These are phyloP conservation scores for Rhabdornis inornatus DNA, from an alignment of 2,113 vertebrate genomes.

Conservation along the genomic window DNA sequence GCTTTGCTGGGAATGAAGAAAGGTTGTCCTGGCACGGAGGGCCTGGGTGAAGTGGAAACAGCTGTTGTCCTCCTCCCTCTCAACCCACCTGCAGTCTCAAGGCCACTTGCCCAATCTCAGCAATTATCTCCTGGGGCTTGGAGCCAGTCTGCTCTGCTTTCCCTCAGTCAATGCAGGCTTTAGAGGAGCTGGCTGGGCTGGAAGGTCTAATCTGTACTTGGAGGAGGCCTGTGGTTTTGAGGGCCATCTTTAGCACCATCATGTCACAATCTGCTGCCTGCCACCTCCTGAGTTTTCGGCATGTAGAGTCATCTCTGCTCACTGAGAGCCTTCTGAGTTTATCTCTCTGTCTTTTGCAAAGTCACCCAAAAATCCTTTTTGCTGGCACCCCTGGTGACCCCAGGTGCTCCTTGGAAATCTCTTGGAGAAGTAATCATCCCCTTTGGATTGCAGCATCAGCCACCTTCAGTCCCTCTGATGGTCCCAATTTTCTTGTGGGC, in stretches of 20 bases:
- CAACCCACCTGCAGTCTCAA: neutral
- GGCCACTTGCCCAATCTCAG: neutral
- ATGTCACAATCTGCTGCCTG: rapidly evolving
- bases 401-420: slow-evolving; percentile 23
- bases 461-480: neutral
- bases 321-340: neutral
- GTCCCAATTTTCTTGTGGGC: slow-evolving; percentile 17
- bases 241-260: neutral
- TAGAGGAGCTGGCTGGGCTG: neutral
- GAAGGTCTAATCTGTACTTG: neutral
- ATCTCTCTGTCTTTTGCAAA: neutral
- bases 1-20: neutral
- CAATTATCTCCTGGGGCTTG: neutral
- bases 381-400: neutral
- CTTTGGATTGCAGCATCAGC: slow-evolving; percentile 27
- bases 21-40: neutral
- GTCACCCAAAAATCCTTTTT: neutral
- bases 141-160: neutral
- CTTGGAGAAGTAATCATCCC: neutral
- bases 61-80: neutral
- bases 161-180: neutral
- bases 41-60: slow-evolving; percentile 21
- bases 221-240: neutral
- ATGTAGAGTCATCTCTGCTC: neutral
- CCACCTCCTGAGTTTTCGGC: neutral